A percentile compares a stretch with the other conserved stretches of the same genome.
Conservation (phyloP, 2,797 vertebrate species). For the Hylomyscus alleni region DNA sequence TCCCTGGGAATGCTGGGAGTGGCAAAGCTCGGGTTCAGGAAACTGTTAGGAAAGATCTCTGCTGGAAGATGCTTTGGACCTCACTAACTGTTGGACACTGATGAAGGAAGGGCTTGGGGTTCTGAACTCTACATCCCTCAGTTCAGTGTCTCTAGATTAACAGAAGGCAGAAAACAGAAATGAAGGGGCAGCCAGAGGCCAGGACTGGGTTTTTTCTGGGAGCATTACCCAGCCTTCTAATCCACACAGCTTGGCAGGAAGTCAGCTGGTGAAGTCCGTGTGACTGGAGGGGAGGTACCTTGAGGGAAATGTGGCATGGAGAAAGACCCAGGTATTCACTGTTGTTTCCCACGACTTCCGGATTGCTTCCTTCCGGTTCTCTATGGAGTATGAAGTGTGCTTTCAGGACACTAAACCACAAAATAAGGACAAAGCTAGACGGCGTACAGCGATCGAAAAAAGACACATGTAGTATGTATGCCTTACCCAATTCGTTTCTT, state of each 20-base stretch:
- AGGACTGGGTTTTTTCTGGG: neutral
- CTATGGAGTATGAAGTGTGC: neutral
- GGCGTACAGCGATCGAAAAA: neutral
- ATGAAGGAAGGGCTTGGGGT: neutral
- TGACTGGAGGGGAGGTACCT: neutral
- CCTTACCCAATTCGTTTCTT: too few relatives aligned
- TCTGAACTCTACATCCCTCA: neutral
- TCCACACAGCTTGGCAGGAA: neutral
- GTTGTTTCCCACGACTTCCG: neutral
- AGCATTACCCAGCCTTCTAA: neutral
- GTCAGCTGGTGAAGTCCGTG: neutral
- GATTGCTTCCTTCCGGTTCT: neutral
- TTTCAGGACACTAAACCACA: neutral
- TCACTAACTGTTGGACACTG: neutral
- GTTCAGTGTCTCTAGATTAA: neutral
- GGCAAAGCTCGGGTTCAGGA: neutral
- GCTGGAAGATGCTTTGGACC: neutral
- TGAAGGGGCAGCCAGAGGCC: neutral
- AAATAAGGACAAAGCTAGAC: neutral
- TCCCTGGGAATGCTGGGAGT: neutral
- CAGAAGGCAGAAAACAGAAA: neutral
- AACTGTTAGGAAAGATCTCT: neutral
- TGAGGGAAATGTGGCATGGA: neutral
- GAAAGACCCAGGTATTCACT: neutral
- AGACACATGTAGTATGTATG: too few relatives aligned